A percentile compares a stretch with the other conserved stretches of the same genome.
These are phyloP conservation scores for Perodicticus potto DNA, from an alignment of 2,797 vertebrate genomes.

Conservation along the genomic window DNA sequence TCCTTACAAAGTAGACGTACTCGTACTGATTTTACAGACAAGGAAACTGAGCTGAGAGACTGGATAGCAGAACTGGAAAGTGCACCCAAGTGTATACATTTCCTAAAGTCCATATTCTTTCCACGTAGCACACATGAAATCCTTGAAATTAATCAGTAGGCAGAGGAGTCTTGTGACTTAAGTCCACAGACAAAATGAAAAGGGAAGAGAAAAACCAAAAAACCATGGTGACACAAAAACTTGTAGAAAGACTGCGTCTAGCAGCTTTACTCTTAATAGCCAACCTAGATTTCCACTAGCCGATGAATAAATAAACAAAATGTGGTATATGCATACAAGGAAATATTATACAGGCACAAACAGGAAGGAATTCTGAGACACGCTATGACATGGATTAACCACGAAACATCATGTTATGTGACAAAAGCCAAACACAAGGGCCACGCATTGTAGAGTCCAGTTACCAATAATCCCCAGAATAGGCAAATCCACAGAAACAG, in stretches of 20 bases:
- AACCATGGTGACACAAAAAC: background rate
- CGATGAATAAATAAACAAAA: background rate
- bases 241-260: background rate
- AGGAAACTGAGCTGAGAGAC: background rate
- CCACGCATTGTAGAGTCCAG: background rate
- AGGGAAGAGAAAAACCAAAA: background rate
- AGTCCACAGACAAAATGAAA: background rate
- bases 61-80: background rate
- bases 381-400: background rate
- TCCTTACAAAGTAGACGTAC: background rate
- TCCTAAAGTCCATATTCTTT: background rate
- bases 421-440: background rate
- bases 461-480: background rate
- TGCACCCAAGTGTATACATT: background rate
- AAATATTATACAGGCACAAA: background rate
- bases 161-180: background rate
- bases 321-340: background rate
- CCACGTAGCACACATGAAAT: background rate
- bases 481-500: background rate
- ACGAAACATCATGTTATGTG: background rate
- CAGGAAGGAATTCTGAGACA: background rate
- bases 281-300: background rate
- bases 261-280: background rate
- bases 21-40: background rate
- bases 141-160: background rate